Evolutionary conservation across 2,797 vertebrate species (phyloP).

Genomic region (Acrossocheilus wenchowensis): DNA sequence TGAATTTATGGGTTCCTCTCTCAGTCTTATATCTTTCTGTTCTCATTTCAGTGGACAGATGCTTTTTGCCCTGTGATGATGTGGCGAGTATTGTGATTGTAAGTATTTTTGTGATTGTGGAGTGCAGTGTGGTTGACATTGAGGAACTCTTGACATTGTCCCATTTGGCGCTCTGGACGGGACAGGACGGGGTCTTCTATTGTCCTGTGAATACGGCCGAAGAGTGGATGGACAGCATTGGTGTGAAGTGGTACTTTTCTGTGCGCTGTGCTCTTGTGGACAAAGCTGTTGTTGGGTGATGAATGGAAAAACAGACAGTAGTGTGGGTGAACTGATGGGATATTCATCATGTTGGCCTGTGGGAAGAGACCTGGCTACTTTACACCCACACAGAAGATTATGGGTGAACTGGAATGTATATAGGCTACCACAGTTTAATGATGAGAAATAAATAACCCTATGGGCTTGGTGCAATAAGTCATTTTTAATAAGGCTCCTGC

Average conservation of each 20-base stretch:
- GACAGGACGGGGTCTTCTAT: conserved; percentile 52
- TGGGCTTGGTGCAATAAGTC: background rate
- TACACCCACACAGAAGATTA: background rate
- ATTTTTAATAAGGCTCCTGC: background rate
- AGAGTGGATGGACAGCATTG: conserved; percentile 35
- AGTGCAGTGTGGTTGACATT: conserved; percentile 32
- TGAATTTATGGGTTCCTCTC: background rate
- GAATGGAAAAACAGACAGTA: conserved; percentile 51
- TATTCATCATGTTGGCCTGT: conserved; percentile 6
- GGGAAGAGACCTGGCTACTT: conserved; percentile 24
- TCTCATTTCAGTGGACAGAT: background rate
- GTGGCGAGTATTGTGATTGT: background rate
- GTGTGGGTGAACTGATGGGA: background rate
- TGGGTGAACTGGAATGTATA: background rate
- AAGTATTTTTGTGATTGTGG: background rate
- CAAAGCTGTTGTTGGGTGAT: conserved; percentile 65
- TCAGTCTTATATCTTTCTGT: conserved; percentile 31
- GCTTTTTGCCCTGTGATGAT: conserved; percentile 32
- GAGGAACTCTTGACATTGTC: conserved; percentile 39
- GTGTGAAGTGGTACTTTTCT: conserved; percentile 65
- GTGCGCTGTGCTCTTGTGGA: conserved; percentile 56
- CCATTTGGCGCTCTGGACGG: conserved; percentile 38
- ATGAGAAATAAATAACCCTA: background rate
- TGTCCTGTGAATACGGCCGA: conserved; percentile 61
- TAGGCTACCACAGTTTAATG: no score